Base-by-base conservation (phyloP, 2,797 vertebrate species). In the Helicolenus hilgendorfi region DNA sequence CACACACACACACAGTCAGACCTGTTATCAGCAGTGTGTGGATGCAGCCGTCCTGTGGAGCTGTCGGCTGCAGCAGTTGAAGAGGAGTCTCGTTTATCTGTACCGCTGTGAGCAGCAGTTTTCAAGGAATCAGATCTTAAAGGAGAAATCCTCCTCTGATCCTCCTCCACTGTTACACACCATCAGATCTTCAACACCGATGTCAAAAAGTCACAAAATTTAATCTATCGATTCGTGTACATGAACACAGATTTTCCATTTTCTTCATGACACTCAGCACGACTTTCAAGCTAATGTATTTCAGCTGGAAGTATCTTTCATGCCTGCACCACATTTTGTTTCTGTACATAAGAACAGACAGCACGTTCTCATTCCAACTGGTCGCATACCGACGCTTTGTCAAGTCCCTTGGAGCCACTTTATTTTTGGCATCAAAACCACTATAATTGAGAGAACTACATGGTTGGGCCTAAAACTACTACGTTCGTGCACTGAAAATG, bases 21-120 rank as follows among this genome's bases (percentile, higher is more conserved):
- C 5, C 63, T 76, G 27, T 53, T 60, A 73, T 79, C 53, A 59
- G 41, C 56, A 1, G 62, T 33, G 62, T 73, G 77, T 56, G 71
- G 77, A 26, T 49, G 35, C 20, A 59, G 70, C 55, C 11, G 20
- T 64, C 60, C 62, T 5, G 60, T 36, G 49, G 60, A 65, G 56
- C 35, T 77, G 74, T 55, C 31, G n/a, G 65, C 36, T 53, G n/a
- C 59, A 38, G 60, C 62, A 45, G 35, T 14, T 35, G n/a, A 26
- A 45, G 14, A n/a, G 64, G 64, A 38, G 29, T 55, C 64, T 62
- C 11, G 45, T 83, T 77, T 45, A 22, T 65, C 67, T 35, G 71
- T 11, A 55, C 11, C 36, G 31, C 81, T 58, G 59, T 45, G 59
- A 24, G 69, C 75, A 68, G 82, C 69, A 69, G 56, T 79, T 84